These are phyloP conservation scores for Notolepis coatsorum DNA, from an alignment of 2,797 vertebrate species.

Conservation along the genomic window DNA sequence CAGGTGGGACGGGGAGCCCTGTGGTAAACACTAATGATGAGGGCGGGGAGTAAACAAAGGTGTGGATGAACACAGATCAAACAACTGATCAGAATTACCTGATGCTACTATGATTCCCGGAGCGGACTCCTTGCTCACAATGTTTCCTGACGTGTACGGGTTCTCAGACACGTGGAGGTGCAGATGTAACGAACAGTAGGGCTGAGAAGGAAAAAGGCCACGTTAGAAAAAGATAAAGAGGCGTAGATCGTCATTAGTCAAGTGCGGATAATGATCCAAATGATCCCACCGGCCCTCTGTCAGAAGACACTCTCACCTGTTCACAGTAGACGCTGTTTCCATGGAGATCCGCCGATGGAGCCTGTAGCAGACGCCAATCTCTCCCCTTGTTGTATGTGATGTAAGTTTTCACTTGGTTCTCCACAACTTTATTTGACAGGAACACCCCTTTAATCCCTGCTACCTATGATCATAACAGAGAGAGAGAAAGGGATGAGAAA, in stretches of 20 bases:
- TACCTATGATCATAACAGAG: constrained; percentile 88
- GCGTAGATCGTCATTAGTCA: background rate
- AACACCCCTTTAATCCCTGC: constrained; percentile 99
- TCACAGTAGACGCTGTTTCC: constrained; percentile 90
- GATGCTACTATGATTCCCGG: constrained; percentile 95
- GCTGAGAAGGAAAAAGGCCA: constrained; percentile 69
- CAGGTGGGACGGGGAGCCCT: constrained; percentile 10
- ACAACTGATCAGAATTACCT: too few species aligned
- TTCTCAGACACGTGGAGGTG: constrained; percentile 95
- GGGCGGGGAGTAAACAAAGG: constrained; percentile 34
- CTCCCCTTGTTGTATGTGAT: constrained; percentile 98
- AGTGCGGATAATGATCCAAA: background rate
- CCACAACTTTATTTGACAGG: constrained; percentile 98
- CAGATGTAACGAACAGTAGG: constrained; percentile 92
- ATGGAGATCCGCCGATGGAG: constrained; percentile 87
- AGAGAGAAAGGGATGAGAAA: background rate
- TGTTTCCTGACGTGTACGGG: constrained; percentile 95
- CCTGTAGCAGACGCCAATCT: constrained; percentile 94
- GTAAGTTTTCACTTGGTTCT: constrained; percentile 96
- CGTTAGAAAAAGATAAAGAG: constrained; percentile 37
- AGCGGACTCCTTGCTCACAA: constrained; percentile 92
- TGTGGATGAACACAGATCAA: constrained; percentile 29
- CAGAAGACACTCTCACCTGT: constrained; percentile 88
- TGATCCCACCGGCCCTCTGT: background rate
- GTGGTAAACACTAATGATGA: constrained; percentile 19